Evolutionary conservation across 2,797 vertebrate species (phyloP).

Genomic region (Spondyliosoma cantharus): DNA sequence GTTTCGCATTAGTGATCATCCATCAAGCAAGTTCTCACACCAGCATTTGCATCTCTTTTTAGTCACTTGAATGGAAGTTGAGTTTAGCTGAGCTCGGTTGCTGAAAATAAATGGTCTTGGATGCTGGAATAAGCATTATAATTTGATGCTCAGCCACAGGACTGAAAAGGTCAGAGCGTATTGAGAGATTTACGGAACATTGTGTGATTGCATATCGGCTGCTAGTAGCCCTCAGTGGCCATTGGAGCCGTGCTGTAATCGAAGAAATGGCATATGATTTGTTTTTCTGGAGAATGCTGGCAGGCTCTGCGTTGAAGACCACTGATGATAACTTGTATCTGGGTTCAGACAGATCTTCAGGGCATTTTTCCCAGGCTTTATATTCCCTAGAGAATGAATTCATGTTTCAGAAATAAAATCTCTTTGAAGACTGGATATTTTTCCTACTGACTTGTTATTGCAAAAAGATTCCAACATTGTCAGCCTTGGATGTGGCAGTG

Average conservation of each 20-base stretch:
- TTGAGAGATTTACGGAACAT: background rate
- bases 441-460: background rate
- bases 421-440: slow-evolving; percentile 29
- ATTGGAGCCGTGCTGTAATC: background rate
- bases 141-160: background rate
- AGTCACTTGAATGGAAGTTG: background rate
- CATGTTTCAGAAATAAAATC: slow-evolving; percentile 37
- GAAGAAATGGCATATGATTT: slow-evolving; percentile 14
- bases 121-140: slow-evolving; percentile 1
- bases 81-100: background rate
- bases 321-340: slow-evolving; percentile 28
- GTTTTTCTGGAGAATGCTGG: slow-evolving; percentile 15
- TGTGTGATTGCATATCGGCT: background rate
- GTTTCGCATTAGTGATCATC: background rate
- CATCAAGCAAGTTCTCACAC: background rate
- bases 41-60: background rate
- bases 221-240: slow-evolving; percentile 2
- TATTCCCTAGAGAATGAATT: slow-evolving; percentile 22
- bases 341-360: slow-evolving; percentile 27
- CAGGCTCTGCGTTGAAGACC: slow-evolving; percentile 3
- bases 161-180: slow-evolving; percentile 7
- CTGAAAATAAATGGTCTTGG: background rate
- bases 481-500: background rate
- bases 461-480: slow-evolving; percentile 2
- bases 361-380: slow-evolving; percentile 36